These are phyloP conservation scores for Baryphthengus martii DNA, from an alignment of 2,113 vertebrate species.

Conservation along the genomic window DNA sequence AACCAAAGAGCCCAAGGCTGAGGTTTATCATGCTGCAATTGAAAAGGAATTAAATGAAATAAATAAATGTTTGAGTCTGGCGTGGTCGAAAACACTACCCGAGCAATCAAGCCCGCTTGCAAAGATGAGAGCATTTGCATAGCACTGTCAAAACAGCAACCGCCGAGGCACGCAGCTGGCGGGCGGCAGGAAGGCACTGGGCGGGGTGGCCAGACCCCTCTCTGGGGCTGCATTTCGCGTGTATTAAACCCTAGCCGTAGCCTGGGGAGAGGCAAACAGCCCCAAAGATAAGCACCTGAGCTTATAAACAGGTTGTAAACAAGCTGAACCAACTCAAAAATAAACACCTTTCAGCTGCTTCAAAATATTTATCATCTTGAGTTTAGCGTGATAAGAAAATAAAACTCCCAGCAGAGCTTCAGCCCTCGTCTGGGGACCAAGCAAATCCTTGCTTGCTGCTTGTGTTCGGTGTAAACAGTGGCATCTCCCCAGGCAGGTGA, in stretches of 20 bases:
- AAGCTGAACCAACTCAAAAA: background rate
- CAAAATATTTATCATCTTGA: constrained; percentile 11
- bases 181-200: background rate
- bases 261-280: background rate
- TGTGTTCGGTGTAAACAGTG: background rate
- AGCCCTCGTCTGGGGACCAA: background rate
- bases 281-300: background rate
- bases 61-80: background rate
- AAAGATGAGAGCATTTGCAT: constrained; percentile 19
- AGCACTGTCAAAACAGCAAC: constrained; percentile 52
- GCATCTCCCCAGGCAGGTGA: background rate
- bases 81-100: background rate
- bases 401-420: background rate
- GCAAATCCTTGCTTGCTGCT: background rate
- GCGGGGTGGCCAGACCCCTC: background rate
- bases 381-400: background rate
- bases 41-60: background rate
- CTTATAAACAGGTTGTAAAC: constrained; percentile 25
- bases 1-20: accelerated
- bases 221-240: background rate
- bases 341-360: background rate
- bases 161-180: background rate
- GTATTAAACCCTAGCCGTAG: background rate
- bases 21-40: background rate
- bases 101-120: background rate